phyloP scores from a whole-genome alignment of 2,888 invertebrate species.

The Troides aeacus region DNA sequence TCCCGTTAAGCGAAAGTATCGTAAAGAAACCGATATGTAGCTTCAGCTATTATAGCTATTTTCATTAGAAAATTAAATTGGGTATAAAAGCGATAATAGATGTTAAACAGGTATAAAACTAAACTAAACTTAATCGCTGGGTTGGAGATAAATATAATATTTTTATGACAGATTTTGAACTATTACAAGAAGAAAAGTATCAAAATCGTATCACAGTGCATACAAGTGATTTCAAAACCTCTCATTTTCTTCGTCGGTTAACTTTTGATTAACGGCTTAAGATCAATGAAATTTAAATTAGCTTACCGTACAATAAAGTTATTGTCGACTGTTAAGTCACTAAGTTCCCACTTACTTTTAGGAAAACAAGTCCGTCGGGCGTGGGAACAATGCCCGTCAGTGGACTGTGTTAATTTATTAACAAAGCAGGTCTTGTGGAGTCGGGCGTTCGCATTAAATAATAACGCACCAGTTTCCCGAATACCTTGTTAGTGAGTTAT shows the following conservation, averaged over 20 bases:
- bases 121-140: too few species aligned
- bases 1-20: too few species aligned
- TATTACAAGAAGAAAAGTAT: too few species aligned
- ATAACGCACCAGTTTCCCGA: constrained; percentile 57
- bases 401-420: constrained; percentile 59
- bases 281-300: neutral
- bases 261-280: neutral
- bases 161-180: too few species aligned
- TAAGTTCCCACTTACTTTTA: constrained; percentile 23
- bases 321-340: constrained; percentile 14
- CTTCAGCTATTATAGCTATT: too few species aligned
- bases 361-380: constrained; percentile 32
- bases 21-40: too few species aligned
- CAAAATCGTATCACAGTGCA: too few species aligned
- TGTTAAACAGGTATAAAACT: too few species aligned
- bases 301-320: constrained; percentile 9
- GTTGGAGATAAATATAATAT: too few species aligned
- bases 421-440: constrained; percentile 56
- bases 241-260: neutral
- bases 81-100: too few species aligned
- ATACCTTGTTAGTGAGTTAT: constrained; percentile 56
- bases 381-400: constrained; percentile 44
- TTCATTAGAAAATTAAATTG: too few species aligned
- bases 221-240: too few species aligned
- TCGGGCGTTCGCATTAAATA: constrained; percentile 46